Percentiles rank a stretch among this genome's conserved stretches.
phyloP scores from a whole-genome alignment of 2,888 invertebrate species.

The Acheta domesticus region DNA sequence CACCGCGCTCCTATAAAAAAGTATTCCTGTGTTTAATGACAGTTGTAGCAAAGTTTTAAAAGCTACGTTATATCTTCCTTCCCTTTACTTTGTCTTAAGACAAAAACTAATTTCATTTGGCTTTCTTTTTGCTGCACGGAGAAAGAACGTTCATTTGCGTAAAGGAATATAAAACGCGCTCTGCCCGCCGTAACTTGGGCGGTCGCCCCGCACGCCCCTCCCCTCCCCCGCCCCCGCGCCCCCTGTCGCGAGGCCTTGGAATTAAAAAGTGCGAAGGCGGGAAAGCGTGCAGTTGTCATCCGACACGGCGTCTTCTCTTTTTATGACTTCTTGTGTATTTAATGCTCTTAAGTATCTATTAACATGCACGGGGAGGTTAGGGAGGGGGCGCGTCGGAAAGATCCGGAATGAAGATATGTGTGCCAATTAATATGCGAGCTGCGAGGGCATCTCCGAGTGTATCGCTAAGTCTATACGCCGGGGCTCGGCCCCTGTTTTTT shows the following conservation, averaged over 20 bases:
- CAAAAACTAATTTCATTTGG: slow-evolving; percentile 18
- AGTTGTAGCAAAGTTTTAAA: slow-evolving; percentile 18
- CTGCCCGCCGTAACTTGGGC: not conserved
- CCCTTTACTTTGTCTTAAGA: slow-evolving; percentile 18
- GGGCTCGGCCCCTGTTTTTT: not conserved
- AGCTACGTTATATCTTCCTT: slow-evolving; percentile 6
- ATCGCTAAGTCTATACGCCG: not conserved
- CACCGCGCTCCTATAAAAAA: slow-evolving; percentile 1
- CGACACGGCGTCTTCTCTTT: not conserved
- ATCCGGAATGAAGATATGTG: slow-evolving; percentile 1
- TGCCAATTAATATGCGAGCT: not conserved
- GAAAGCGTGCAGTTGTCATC: not conserved
- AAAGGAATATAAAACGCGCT: slow-evolving; percentile 6
- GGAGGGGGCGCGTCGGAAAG: not conserved
- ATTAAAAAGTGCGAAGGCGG: slow-evolving; percentile 18
- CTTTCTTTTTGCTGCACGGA: slow-evolving; percentile 6
- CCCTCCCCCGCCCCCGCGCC: too few relatives aligned
- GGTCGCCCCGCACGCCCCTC: too few relatives aligned
- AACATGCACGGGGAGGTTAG: not conserved
- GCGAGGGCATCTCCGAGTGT: not conserved
- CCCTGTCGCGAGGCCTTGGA: not conserved
- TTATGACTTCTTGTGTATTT: slow-evolving; percentile 9
- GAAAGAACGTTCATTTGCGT: slow-evolving; percentile 18
- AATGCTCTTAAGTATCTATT: slow-evolving; percentile 18
- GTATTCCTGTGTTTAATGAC: slow-evolving; percentile 18